Base-by-base conservation (phyloP, 2,888 invertebrate species). In the Oscheius sp. region DNA sequence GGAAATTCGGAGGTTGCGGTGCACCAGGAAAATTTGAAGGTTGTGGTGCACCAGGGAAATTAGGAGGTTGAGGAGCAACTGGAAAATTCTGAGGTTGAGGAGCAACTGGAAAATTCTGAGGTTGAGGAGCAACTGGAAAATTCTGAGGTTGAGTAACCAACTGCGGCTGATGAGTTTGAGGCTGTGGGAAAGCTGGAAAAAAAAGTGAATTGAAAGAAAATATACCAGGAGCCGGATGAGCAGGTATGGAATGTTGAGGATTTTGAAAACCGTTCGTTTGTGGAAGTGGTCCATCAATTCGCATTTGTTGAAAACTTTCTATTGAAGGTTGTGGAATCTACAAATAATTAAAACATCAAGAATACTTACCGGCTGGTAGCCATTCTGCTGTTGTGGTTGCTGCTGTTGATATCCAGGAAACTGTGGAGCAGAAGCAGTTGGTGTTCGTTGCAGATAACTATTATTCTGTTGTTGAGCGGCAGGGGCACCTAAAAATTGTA, bases 321-420 rank as follows among this genome's bases (percentile, higher is more conserved):
- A 41, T 57, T 22, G 57, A 41, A 4, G 41, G 41, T 26, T 57
- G 57, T 9, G 38, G 57, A 38, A 38, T 38, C 57, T 57, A 38
- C 12, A 57, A 57, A n/a, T 8, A 28, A 20, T 17, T 47, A 1
- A 26, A 26, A 28, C 14, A 51, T 5, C 28, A 51, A 26, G n/a
- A 30, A 26, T 17, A 51, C 28, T 14, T 30, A 51, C 51, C 30
- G 20, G 49, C 14, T 24, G 22, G 20, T 24, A 20, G 20, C 49
- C 49, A 24, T 47, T 47, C 49, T 47, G 49, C 24, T 47, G 49
- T 14, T 20, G 49, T 14, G 22, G 22, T 26, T 47, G 49, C 24
- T 47, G 49, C 22, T 20, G 49, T 14, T 26, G 22, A 24, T 24
- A 14, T 4, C 12, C 4, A 20, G 49, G 49, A 24, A 57, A 57